Percentiles rank a stretch among this genome's conserved stretches.
Evolutionary conservation across 2,113 vertebrate species (phyloP).

Genomic region (Delphinapterus leucas): DNA sequence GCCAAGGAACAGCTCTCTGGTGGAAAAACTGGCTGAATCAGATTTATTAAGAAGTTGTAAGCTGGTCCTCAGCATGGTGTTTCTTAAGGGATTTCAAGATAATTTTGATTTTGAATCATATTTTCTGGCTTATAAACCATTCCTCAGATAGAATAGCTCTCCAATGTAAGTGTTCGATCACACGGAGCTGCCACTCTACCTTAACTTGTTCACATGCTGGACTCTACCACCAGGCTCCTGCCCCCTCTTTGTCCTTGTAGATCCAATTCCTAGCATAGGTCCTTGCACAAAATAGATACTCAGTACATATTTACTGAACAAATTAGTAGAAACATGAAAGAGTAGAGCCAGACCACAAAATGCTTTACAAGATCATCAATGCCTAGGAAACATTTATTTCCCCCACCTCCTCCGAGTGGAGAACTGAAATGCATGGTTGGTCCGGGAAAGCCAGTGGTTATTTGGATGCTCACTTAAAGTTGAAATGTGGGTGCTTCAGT

Average conservation of each 20-base stretch:
- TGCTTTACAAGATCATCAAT: not conserved
- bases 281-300: not conserved
- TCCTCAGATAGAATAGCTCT: not conserved
- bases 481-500: not conserved
- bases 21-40: not conserved
- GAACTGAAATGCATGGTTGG: not conserved
- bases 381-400: not conserved
- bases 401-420: not conserved
- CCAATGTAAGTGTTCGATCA: not conserved
- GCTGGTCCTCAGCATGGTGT: not conserved
- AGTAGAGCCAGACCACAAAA: not conserved
- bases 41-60: not conserved
- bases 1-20: not conserved
- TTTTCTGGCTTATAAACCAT: not conserved
- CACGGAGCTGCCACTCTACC: not conserved
- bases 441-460: not conserved
- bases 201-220: not conserved
- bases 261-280: not conserved
- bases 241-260: not conserved
- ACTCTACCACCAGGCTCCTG: not conserved
- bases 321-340: not conserved
- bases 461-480: not conserved
- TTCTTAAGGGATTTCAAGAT: slow-evolving; percentile 1
- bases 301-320: not conserved
- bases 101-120: not conserved